Evolutionary conservation across 2,797 vertebrate species (phyloP).

Genomic region (Poeciliopsis paucimaculata): DNA sequence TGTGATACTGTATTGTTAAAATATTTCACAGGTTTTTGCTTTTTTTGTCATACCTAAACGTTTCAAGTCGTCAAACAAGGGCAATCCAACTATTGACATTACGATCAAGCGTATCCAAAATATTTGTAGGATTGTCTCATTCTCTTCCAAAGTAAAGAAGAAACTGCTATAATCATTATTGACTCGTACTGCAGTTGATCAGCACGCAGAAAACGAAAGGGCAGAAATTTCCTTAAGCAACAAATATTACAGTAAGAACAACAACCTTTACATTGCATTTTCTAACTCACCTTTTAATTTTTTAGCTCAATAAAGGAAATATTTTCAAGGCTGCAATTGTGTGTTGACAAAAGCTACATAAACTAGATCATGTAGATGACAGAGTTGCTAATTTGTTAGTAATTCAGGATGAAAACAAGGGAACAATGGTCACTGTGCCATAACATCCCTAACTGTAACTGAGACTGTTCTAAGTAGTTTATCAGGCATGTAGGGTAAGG

Average conservation of each 20-base stretch:
- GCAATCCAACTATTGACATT: not conserved
- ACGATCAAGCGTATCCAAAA: not conserved
- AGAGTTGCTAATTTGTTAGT: not conserved
- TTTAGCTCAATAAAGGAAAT: not conserved
- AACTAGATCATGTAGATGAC: not conserved
- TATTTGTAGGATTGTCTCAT: too few species aligned
- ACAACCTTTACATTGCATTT: not conserved
- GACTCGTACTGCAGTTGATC: not conserved
- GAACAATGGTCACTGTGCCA: conserved; percentile 29
- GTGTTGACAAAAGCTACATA: not conserved
- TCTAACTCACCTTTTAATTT: not conserved
- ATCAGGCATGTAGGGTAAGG: conserved; percentile 8
- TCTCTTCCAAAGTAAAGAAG: too few species aligned
- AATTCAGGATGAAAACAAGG: not conserved
- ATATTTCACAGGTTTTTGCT: not conserved
- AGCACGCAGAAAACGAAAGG: not conserved
- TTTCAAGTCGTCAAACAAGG: not conserved
- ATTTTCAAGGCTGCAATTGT: not conserved
- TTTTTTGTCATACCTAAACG: not conserved
- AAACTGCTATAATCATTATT: too few species aligned
- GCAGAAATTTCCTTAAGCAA: not conserved
- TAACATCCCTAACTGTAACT: conserved; percentile 33
- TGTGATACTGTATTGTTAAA: not conserved
- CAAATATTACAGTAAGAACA: not conserved
- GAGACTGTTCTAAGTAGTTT: conserved; percentile 20